These are phyloP conservation scores for Aphrophora alni DNA, from an alignment of 2,888 invertebrate species.

Conservation along the genomic window DNA sequence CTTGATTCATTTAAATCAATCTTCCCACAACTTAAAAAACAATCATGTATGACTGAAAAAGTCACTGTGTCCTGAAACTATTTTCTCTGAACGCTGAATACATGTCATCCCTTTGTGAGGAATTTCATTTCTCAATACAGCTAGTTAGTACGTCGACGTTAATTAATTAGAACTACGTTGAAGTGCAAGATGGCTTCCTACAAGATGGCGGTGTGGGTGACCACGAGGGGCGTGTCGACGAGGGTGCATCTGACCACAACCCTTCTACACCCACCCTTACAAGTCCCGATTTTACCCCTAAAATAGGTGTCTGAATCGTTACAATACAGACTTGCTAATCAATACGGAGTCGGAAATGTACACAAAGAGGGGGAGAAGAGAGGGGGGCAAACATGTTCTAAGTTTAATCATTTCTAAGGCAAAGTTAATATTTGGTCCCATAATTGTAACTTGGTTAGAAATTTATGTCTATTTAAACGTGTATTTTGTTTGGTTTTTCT, in stretches of 20 bases:
- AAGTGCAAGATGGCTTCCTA: constrained; percentile 31
- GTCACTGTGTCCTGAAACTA: no score
- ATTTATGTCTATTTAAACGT: background rate
- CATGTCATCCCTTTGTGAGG: background rate
- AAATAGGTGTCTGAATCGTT: constrained; percentile 2
- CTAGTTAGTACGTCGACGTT: background rate
- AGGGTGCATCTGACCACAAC: constrained; percentile 27
- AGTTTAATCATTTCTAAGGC: background rate
- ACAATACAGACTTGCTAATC: background rate
- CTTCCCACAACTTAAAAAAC: no score
- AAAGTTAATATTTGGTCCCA: background rate
- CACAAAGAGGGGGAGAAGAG: background rate
- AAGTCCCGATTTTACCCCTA: background rate
- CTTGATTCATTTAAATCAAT: no score
- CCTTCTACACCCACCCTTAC: constrained; percentile 31
- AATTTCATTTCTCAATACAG: background rate
- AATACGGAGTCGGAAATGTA: background rate
- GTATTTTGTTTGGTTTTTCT: no score
- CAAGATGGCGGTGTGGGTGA: constrained; percentile 32
- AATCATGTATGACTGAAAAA: no score
- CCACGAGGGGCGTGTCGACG: constrained; percentile 16
- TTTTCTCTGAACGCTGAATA: no score
- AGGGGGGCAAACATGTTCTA: background rate
- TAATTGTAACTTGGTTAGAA: background rate
- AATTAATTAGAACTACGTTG: background rate